These are phyloP conservation scores for Porites rus DNA, from an alignment of 92 coral and sea anemone genomes.

Conservation along the genomic window DNA sequence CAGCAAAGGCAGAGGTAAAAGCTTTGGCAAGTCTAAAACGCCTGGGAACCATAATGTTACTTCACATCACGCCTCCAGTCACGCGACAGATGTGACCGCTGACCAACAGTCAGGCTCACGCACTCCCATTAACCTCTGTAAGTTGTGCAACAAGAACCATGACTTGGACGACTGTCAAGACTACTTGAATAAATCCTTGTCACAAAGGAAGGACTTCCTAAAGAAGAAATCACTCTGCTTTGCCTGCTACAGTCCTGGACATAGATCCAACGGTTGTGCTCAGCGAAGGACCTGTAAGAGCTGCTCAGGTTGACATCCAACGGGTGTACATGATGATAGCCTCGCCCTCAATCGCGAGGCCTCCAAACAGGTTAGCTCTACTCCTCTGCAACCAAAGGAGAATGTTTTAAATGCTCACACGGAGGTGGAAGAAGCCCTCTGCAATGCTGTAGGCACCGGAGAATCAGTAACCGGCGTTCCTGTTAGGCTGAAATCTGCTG, in stretches of 20 bases:
- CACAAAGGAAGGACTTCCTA: constrained; percentile 31
- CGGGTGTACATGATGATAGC: constrained; percentile 61
- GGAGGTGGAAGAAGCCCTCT: constrained; percentile 9
- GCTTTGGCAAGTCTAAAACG: constrained; percentile 7
- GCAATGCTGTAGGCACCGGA: constrained; percentile 29
- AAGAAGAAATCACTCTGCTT: constrained; percentile 37
- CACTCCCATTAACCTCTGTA: background rate
- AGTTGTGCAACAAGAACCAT: constrained; percentile 23
- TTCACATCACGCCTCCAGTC: background rate
- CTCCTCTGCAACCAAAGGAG: background rate
- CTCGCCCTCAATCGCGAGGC: constrained; percentile 8
- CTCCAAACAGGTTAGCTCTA: background rate
- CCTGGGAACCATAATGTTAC: background rate
- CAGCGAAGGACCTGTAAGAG: constrained; percentile 17
- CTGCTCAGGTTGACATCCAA: constrained; percentile 42
- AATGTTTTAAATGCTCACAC: background rate
- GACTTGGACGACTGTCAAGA: constrained; percentile 43
- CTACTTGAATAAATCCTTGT: constrained; percentile 12
- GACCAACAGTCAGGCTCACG: background rate
- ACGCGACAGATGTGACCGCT: background rate
- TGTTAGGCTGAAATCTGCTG: constrained; percentile 38
- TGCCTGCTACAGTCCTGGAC: constrained; percentile 52
- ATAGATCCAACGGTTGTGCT: constrained; percentile 40
- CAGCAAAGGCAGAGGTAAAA: constrained; percentile 28
- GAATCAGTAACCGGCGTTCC: constrained; percentile 34